Evolutionary conservation across 1,140 invertebrate genomes (phyloP).

Genomic region (Ceratina calcarata): DNA sequence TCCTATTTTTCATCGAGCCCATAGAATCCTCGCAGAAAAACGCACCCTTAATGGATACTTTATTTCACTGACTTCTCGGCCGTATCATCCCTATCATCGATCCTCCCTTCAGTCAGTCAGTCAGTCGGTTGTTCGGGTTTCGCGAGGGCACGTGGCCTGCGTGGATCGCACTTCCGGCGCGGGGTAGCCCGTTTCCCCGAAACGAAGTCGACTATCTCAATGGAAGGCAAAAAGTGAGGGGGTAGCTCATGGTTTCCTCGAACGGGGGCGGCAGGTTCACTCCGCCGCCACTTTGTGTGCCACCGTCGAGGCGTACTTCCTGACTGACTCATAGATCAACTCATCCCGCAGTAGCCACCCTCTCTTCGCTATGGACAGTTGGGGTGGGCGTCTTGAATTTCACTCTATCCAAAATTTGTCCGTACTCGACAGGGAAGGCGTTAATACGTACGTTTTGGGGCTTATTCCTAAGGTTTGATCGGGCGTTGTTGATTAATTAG

Average conservation of each 20-base stretch:
- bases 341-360: slow-evolving; percentile 50
- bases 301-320: slow-evolving; percentile 66
- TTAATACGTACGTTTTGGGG: too few species aligned
- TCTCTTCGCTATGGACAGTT: too few species aligned
- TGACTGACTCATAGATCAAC: slow-evolving; percentile 73
- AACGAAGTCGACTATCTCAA: slow-evolving; percentile 37
- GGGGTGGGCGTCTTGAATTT: slow-evolving; percentile 3
- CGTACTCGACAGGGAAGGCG: neutral
- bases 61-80: slow-evolving; percentile 40
- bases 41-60: slow-evolving; percentile 54
- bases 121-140: slow-evolving; percentile 35
- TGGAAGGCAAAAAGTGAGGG: neutral
- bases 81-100: slow-evolving; percentile 53
- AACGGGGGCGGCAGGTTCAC: slow-evolving; percentile 58
- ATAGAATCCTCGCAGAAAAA: slow-evolving; percentile 17
- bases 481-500: neutral
- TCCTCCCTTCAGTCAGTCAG: slow-evolving; percentile 26
- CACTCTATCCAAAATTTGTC: neutral
- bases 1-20: slow-evolving; percentile 25
- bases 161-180: slow-evolving; percentile 57
- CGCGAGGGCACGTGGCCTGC: slow-evolving; percentile 49
- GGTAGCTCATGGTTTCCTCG: slow-evolving; percentile 54
- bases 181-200: slow-evolving; percentile 24
- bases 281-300: slow-evolving; percentile 55
- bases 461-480: neutral